phyloP scores from a whole-genome alignment of 2,113 vertebrate genomes.

The Mormoops blainvillei region DNA sequence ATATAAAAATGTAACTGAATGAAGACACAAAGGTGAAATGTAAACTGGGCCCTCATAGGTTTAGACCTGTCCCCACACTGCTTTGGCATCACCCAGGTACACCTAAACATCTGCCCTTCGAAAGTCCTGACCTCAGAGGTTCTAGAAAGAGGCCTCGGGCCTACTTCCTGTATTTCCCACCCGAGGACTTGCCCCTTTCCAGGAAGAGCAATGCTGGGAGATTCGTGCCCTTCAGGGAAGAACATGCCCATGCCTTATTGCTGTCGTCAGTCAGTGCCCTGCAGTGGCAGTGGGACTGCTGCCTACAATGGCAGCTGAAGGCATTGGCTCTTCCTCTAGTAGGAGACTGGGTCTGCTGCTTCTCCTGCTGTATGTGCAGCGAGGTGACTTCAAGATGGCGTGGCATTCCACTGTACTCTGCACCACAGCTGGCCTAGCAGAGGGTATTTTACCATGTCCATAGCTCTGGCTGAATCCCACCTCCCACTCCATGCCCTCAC shows the following conservation, averaged over 20 bases:
- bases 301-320: not conserved
- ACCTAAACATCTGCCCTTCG: not conserved
- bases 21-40: not conserved
- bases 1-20: not conserved
- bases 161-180: not conserved
- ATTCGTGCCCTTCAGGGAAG: not conserved
- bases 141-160: not conserved
- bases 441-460: not conserved
- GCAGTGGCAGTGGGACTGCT: not conserved
- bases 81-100: not conserved
- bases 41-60: not conserved
- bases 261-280: not conserved
- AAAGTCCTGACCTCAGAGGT: not conserved
- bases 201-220: not conserved
- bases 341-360: not conserved
- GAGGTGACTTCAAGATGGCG: not conserved
- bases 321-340: not conserved
- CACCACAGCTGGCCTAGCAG: fast-evolving
- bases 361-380: not conserved
- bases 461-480: not conserved
- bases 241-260: too few species aligned
- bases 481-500: not conserved
- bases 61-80: not conserved
- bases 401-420: not conserved
- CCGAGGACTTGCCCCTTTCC: not conserved